These are phyloP conservation scores for Phanerotoma sp. DNA, from an alignment of 2,888 invertebrate genomes.

Conservation along the genomic window DNA sequence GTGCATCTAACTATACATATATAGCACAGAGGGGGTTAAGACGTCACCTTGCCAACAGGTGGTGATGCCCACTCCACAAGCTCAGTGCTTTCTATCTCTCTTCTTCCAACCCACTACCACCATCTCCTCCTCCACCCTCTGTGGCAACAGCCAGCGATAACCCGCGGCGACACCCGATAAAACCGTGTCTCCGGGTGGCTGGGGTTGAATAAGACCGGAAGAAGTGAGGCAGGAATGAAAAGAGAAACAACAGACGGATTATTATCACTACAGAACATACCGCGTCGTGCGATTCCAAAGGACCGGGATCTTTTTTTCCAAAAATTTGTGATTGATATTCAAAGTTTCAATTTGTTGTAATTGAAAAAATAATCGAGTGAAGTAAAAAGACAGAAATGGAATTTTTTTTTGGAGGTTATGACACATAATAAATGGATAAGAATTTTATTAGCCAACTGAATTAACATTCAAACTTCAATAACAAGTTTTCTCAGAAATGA, in stretches of 20 bases:
- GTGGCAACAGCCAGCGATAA: constrained; percentile 55
- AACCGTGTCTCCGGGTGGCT: constrained; percentile 46
- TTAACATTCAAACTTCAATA: neutral
- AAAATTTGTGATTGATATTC: too few species aligned
- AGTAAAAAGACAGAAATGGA: neutral
- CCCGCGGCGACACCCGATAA: constrained; percentile 58
- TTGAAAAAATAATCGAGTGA: neutral
- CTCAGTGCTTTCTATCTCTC: constrained; percentile 30
- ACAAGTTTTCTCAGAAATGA: neutral
- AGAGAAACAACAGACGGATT: constrained; percentile 52
- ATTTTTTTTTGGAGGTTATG: neutral
- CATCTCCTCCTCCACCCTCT: constrained; percentile 44
- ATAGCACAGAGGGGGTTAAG: constrained; percentile 50
- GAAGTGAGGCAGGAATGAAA: constrained; percentile 42
- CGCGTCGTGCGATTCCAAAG: too few species aligned
- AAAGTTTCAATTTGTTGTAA: too few species aligned
- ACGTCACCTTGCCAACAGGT: constrained; percentile 57
- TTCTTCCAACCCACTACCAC: constrained; percentile 25
- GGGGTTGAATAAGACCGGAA: constrained; percentile 35
- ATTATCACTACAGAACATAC: constrained; percentile 45
- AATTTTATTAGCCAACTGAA: neutral
- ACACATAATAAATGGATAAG: neutral
- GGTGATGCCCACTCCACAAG: constrained; percentile 51
- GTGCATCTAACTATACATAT: too few species aligned
- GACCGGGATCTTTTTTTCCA: too few species aligned